These are phyloP conservation scores for Nephrotoma guestfalica DNA, from an alignment of 2,888 invertebrate species.

Conservation along the genomic window DNA sequence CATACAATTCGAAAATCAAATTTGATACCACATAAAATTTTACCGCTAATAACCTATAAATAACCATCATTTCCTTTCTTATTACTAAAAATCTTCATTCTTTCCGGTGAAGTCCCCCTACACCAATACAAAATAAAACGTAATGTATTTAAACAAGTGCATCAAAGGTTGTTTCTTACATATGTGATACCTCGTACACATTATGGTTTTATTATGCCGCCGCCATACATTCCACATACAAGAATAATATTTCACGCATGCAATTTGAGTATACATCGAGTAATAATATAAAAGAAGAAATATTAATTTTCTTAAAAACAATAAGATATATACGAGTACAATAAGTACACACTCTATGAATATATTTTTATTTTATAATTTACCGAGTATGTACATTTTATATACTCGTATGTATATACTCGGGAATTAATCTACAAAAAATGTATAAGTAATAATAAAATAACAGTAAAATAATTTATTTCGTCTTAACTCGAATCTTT, in stretches of 20 bases:
- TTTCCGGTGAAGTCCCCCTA: background rate
- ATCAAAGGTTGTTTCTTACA: background rate
- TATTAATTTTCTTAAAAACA: background rate
- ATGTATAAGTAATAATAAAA: background rate
- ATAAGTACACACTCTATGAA: background rate
- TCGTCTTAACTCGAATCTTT: background rate
- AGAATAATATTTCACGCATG: background rate
- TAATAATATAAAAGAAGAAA: background rate
- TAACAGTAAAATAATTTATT: background rate
- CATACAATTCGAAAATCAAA: too few relatives aligned
- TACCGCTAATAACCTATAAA: background rate
- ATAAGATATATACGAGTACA: background rate
- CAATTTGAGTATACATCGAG: background rate
- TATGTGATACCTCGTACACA: background rate
- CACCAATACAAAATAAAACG: background rate
- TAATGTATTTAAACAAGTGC: background rate
- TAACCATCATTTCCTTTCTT: background rate
- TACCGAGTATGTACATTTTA: background rate
- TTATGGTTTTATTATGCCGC: background rate
- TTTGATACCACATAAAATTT: background rate
- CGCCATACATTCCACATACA: background rate
- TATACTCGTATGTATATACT: background rate
- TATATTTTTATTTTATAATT: too few relatives aligned
- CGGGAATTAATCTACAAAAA: background rate
- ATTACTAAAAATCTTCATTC: background rate